These are phyloP conservation scores for Caenorhabditis sp. DNA, from an alignment of 2,888 invertebrate species.

Conservation along the genomic window DNA sequence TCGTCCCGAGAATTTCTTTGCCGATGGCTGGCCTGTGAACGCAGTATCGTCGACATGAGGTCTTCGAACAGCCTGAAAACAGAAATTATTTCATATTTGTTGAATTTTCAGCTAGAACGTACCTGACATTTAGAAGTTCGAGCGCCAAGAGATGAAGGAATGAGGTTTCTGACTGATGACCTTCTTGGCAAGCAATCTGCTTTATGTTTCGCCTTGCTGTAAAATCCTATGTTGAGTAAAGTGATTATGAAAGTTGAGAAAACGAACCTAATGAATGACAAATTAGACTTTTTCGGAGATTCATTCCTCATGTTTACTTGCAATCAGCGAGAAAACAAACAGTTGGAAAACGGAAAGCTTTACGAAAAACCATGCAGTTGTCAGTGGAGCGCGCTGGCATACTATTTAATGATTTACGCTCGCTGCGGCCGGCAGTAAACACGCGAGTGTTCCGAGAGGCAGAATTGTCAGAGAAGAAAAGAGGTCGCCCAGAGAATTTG, in stretches of 20 bases:
- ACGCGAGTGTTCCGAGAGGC: too few relatives aligned
- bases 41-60: background rate
- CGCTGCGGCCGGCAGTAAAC: too few relatives aligned
- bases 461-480: too few relatives aligned
- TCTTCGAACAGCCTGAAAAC: background rate
- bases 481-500: too few relatives aligned
- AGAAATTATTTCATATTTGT: background rate
- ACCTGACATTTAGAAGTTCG: background rate
- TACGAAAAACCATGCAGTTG: background rate
- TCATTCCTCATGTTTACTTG: too few relatives aligned
- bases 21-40: background rate
- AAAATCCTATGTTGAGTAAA: background rate
- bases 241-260: too few relatives aligned
- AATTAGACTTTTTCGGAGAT: too few relatives aligned
- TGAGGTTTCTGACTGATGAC: background rate
- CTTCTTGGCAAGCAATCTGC: background rate
- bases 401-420: too few relatives aligned
- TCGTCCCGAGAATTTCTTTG: slow-evolving; percentile 4
- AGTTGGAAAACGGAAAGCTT: too few relatives aligned
- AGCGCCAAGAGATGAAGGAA: background rate
- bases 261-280: too few relatives aligned
- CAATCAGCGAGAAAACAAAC: too few relatives aligned
- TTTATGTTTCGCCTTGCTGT: background rate
- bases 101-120: background rate
- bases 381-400: slow-evolving; percentile 19